phyloP scores from a whole-genome alignment of 2,888 invertebrate species.

The Harmothoe impar region DNA sequence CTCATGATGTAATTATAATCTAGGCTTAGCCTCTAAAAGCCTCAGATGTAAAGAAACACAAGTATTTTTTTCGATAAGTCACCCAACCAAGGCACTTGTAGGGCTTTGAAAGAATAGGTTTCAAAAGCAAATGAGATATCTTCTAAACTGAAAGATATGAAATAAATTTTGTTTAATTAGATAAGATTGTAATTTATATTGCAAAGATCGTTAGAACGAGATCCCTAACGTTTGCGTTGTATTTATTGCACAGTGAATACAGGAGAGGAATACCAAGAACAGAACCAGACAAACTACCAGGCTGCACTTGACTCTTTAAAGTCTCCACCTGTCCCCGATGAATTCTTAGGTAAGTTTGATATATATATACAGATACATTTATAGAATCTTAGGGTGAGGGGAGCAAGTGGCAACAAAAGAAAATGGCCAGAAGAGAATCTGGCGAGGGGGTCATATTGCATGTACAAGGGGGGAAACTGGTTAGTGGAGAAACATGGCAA shows the following conservation, averaged over 20 bases:
- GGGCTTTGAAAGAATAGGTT: too few species aligned
- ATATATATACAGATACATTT: not conserved
- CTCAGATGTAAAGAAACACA: not conserved
- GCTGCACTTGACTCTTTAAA: constrained; percentile 73
- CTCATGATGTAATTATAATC: not conserved
- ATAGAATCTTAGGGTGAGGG: too few species aligned
- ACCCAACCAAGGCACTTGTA: not conserved
- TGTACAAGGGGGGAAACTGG: too few species aligned
- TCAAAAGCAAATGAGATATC: too few species aligned
- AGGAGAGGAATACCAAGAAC: constrained; percentile 1
- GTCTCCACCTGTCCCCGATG: constrained; percentile 76
- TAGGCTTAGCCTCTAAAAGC: not conserved
- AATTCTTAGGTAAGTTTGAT: constrained; percentile 74
- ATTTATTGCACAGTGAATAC: not conserved
- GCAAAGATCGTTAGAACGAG: too few species aligned
- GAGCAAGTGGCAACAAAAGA: too few species aligned
- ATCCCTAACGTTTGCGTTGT: not conserved
- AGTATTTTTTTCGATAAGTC: constrained; percentile 6
- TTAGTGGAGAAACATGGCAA: too few species aligned
- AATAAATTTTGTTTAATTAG: too few species aligned
- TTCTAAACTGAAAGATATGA: not conserved
- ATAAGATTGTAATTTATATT: too few species aligned
- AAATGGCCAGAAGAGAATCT: too few species aligned
- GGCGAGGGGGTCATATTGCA: too few species aligned
- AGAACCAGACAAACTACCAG: constrained; percentile 73